A percentile compares a stretch with the other conserved stretches of the same genome.
Conservation (phyloP, 2,888 invertebrate genomes). For the Lasioglossum marginatum region DNA sequence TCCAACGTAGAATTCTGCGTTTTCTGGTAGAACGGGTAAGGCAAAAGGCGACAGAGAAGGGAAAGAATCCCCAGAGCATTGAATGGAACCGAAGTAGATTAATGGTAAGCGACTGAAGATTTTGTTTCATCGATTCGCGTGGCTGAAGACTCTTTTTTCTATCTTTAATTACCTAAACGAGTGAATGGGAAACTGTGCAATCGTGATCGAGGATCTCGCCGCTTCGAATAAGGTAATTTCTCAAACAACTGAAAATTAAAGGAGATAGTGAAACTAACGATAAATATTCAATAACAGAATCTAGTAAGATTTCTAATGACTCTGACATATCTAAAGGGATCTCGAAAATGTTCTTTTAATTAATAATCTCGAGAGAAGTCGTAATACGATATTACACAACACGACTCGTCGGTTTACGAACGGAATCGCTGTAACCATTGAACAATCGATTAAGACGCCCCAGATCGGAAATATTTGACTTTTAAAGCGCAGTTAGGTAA, state of each 20-base stretch:
- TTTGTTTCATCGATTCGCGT: not conserved
- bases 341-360: not conserved
- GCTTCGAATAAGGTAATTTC: not conserved
- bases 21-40: not conserved
- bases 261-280: not conserved
- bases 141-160: not conserved
- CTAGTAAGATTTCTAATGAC: not conserved
- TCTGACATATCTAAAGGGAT: not conserved
- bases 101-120: not conserved
- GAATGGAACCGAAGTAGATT: constrained; percentile 2
- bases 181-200: not conserved
- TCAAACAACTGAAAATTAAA: not conserved
- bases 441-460: constrained; percentile 6
- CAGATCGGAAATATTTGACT: not conserved
- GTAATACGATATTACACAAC: not conserved
- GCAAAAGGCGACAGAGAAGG: not conserved
- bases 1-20: not conserved
- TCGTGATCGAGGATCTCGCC: not conserved
- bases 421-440: not conserved
- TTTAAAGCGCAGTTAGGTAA: not conserved
- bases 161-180: not conserved
- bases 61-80: not conserved
- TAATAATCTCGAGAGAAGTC: not conserved
- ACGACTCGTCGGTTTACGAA: not conserved
- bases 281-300: not conserved